Percentiles rank a stretch among this genome's conserved stretches.
These are phyloP conservation scores for Parazoanthus darwini DNA, from an alignment of 92 coral and sea anemone species.

Conservation along the genomic window DNA sequence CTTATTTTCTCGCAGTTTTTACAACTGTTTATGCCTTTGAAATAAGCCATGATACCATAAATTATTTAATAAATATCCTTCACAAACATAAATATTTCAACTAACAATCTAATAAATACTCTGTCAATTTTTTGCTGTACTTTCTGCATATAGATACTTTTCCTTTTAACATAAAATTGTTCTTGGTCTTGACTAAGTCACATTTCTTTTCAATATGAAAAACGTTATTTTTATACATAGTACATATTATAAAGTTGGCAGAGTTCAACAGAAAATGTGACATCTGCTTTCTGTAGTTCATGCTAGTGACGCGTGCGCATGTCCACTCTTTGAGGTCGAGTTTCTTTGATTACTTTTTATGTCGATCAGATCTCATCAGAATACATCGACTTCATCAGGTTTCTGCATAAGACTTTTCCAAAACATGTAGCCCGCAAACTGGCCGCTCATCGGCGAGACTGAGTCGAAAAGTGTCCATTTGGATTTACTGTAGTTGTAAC, in stretches of 20 bases:
- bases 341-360: too few species aligned
- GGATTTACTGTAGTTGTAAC: constrained; percentile 59
- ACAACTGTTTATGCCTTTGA: too few species aligned
- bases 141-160: too few species aligned
- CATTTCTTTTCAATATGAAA: constrained; percentile 16
- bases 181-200: neutral
- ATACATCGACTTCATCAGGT: constrained; percentile 39
- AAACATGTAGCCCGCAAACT: constrained; percentile 52
- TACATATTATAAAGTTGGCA: neutral
- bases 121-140: too few species aligned
- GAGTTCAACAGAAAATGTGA: neutral
- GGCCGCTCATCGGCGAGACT: constrained; percentile 59
- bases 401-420: constrained; percentile 47
- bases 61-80: too few species aligned
- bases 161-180: neutral
- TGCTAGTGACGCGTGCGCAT: too few species aligned
- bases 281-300: neutral
- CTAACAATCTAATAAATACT: too few species aligned
- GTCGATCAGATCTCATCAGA: neutral
- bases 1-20: too few species aligned
- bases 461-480: constrained; percentile 57
- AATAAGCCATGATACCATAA: too few species aligned
- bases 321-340: too few species aligned
- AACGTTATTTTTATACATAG: constrained; percentile 21
- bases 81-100: too few species aligned